Conservation (phyloP, 2,888 invertebrate genomes). For the Conomelus anceps region DNA sequence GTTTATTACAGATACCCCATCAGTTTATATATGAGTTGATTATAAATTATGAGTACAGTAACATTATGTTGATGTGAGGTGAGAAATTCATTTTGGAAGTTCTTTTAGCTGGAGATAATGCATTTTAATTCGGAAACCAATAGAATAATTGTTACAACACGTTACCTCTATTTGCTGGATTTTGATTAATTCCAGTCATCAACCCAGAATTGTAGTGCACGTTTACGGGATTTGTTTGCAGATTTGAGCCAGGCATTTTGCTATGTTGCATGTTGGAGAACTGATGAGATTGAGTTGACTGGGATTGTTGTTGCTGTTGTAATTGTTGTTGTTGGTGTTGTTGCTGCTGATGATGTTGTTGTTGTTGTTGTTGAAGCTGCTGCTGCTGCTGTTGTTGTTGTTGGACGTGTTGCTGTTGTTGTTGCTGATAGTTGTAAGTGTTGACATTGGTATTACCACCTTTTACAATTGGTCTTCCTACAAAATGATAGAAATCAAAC, state of each 20-base stretch:
- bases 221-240: not conserved
- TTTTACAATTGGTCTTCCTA: conserved; percentile 54
- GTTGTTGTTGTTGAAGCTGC: conserved; percentile 1
- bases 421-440: conserved; percentile 43
- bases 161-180: not conserved
- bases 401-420: conserved; percentile 40
- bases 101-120: no score
- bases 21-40: no score
- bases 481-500: conserved; percentile 24
- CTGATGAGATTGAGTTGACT: not conserved
- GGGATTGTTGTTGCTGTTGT: not conserved
- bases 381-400: conserved; percentile 42
- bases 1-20: no score
- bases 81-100: no score
- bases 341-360: not conserved
- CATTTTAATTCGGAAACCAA: no score
- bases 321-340: not conserved
- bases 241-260: not conserved
- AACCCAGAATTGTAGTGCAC: not conserved
- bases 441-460: conserved; percentile 42
- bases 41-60: no score
- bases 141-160: not conserved
- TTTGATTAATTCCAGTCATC: not conserved
- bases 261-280: not conserved
- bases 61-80: no score